Percentiles rank a stretch among this genome's conserved stretches.
Conservation (phyloP, 2,113 vertebrate genomes). For the Propithecus coquereli region DNA sequence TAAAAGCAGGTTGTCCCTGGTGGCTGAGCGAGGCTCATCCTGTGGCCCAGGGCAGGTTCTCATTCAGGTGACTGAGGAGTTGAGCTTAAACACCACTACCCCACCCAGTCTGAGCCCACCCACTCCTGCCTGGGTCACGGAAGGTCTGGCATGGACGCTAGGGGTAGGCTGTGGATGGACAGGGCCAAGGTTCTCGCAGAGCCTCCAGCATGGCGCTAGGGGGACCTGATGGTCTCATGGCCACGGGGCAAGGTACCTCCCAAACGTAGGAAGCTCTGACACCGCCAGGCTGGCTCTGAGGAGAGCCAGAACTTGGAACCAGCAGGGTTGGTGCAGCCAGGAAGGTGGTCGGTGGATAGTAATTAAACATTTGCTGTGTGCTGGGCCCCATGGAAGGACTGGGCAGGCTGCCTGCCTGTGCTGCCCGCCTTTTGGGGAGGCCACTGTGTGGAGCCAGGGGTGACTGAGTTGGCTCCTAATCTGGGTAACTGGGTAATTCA, state of each 20-base stretch:
- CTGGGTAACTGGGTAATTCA: background rate
- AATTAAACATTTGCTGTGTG: background rate
- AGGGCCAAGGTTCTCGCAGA: background rate
- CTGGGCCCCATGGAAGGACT: background rate
- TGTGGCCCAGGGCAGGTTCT: background rate
- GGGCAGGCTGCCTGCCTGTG: background rate
- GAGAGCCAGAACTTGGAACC: background rate
- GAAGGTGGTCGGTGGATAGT: background rate
- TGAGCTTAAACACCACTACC: background rate
- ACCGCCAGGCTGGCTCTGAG: background rate
- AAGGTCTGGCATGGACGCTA: too few species aligned
- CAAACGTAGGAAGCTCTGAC: background rate
- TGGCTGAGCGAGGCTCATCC: background rate
- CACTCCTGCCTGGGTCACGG: background rate
- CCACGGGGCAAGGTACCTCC: background rate
- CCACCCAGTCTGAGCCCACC: background rate
- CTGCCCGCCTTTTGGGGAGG: background rate
- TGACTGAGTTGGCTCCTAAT: background rate
- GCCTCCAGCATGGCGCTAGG: background rate
- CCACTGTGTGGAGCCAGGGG: background rate
- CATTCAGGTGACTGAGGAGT: background rate
- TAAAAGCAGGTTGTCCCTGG: background rate
- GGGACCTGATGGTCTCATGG: background rate
- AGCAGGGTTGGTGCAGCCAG: background rate
- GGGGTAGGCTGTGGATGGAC: background rate